Evolutionary conservation across 2,797 vertebrate species (phyloP).

Genomic region (Eidolon dupreanum): DNA sequence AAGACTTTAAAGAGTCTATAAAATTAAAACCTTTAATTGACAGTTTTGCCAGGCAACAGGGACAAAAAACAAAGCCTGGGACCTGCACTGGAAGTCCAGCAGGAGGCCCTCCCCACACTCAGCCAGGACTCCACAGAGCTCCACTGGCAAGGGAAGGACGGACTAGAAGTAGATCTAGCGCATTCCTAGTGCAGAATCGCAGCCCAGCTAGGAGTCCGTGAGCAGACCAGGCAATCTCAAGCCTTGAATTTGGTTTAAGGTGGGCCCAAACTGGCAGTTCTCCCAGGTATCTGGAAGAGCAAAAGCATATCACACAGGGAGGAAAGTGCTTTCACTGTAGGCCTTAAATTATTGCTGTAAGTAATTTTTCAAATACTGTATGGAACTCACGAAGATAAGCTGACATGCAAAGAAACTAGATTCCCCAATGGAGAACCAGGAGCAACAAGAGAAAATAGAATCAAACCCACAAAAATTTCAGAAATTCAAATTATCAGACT

Average conservation of each 20-base stretch:
- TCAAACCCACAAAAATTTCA: not conserved
- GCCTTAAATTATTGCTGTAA: not conserved
- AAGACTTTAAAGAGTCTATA: not conserved
- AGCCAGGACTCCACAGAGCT: not conserved
- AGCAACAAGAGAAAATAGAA: not conserved
- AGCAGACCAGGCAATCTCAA: not conserved
- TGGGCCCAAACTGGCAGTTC: not conserved
- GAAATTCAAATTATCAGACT: not conserved
- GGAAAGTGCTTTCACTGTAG: not conserved
- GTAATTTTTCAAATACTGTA: not conserved
- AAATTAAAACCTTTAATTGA: no score
- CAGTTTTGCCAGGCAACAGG: not conserved
- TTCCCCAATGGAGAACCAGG: not conserved
- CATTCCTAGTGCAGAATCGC: not conserved
- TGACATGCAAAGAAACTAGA: not conserved
- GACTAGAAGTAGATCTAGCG: not conserved
- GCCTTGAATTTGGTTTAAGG: not conserved
- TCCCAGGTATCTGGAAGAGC: not conserved
- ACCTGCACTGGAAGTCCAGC: not conserved
- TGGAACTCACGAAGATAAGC: not conserved
- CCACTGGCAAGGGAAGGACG: not conserved
- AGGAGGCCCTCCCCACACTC: not conserved
- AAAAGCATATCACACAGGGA: not conserved
- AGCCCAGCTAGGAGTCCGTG: not conserved
- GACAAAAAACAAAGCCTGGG: not conserved